Evolutionary conservation across 2,888 invertebrate species (phyloP).

Genomic region (Pachydiplax longipennis): DNA sequence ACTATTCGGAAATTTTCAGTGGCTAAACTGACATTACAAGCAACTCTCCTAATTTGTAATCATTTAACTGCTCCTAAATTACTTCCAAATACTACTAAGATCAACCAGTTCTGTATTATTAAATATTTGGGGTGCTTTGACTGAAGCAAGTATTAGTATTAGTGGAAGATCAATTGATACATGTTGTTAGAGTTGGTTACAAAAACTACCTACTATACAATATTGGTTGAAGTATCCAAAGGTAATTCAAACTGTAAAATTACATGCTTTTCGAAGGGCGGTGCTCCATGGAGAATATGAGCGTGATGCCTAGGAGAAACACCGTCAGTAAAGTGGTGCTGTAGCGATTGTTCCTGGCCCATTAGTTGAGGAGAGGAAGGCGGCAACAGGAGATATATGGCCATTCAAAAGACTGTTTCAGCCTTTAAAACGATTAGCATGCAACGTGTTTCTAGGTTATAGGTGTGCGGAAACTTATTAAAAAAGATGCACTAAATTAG

Average conservation of each 20-base stretch:
- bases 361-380: not conserved
- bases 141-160: not conserved
- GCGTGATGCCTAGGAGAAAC: not conserved
- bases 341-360: conserved; percentile 4
- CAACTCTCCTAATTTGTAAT: not conserved
- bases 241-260: not conserved
- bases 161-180: not conserved
- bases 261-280: conserved; percentile 4
- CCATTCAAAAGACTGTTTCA: conserved; percentile 9
- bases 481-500: not conserved
- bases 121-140: not conserved
- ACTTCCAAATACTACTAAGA: not conserved
- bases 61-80: not conserved
- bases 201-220: not conserved
- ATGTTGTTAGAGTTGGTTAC: not conserved
- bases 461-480: not conserved
- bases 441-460: not conserved
- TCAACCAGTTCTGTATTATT: not conserved
- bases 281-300: not conserved
- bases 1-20: not conserved
- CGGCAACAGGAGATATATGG: conserved; percentile 11
- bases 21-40: not conserved
- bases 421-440: conserved; percentile 21
- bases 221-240: not conserved
- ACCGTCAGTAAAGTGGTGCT: not conserved